phyloP scores from a whole-genome alignment of 1,140 invertebrate species.

The Lamellibrachia luymesi region DNA sequence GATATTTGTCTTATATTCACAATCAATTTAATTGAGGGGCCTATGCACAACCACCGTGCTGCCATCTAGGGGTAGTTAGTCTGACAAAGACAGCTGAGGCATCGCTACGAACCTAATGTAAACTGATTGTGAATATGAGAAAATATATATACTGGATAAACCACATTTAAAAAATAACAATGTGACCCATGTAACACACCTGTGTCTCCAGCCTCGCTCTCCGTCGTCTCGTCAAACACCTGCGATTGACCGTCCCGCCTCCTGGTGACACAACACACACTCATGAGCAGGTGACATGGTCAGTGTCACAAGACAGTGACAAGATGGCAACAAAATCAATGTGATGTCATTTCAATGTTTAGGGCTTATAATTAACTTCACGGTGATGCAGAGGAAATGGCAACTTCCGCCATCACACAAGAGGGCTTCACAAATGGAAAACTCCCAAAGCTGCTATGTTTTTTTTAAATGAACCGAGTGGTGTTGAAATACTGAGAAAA shows the following conservation, averaged over 20 bases:
- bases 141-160: no score
- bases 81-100: no score
- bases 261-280: not conserved
- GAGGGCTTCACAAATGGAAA: not conserved
- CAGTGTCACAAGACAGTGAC: not conserved
- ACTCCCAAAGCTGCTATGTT: not conserved
- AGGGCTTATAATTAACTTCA: not conserved
- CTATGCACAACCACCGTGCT: no score
- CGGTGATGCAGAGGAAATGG: no score
- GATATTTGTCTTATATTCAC: no score
- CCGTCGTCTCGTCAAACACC: not conserved
- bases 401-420: no score
- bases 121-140: no score
- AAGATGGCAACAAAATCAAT: not conserved
- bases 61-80: no score
- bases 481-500: not conserved
- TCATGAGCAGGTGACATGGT: not conserved
- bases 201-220: not conserved
- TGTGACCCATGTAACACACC: not conserved
- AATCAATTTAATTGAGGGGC: no score
- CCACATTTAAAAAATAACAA: not conserved
- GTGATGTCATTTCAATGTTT: not conserved
- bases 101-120: no score
- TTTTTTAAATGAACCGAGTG: not conserved
- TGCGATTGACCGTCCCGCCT: not conserved